These are phyloP conservation scores for Sterna hirundo DNA, from an alignment of 2,113 vertebrate genomes.

Conservation along the genomic window DNA sequence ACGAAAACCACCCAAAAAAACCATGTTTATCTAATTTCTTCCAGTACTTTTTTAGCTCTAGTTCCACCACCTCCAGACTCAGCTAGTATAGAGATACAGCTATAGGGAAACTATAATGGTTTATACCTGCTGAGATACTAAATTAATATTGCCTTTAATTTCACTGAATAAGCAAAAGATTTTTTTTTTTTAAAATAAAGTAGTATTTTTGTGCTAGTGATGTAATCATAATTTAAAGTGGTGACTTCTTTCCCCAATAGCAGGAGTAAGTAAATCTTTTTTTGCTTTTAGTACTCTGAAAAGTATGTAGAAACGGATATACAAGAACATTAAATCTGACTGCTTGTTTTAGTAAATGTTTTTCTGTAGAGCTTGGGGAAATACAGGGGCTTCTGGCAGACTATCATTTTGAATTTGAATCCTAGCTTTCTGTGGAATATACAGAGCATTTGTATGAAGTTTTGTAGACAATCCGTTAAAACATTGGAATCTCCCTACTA, in stretches of 20 bases:
- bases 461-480: not conserved
- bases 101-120: not conserved
- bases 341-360: not conserved
- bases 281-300: not conserved
- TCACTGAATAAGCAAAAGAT: not conserved
- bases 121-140: not conserved
- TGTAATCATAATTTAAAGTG: not conserved
- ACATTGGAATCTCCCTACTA: not conserved
- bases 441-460: not conserved
- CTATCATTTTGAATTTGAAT: not conserved
- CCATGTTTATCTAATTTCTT: not conserved
- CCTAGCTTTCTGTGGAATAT: not conserved
- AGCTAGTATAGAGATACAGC: not conserved
- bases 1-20: fast-evolving
- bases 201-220: not conserved
- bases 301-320: not conserved
- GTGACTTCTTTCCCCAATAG: not conserved
- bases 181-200: not conserved
- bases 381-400: not conserved
- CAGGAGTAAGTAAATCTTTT: not conserved
- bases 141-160: not conserved
- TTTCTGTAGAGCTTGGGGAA: not conserved
- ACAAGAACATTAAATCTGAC: not conserved
- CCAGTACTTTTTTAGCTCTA: not conserved
- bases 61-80: not conserved